These are phyloP conservation scores for Styela clava DNA, from an alignment of 23 tunicate species.

Conservation along the genomic window DNA sequence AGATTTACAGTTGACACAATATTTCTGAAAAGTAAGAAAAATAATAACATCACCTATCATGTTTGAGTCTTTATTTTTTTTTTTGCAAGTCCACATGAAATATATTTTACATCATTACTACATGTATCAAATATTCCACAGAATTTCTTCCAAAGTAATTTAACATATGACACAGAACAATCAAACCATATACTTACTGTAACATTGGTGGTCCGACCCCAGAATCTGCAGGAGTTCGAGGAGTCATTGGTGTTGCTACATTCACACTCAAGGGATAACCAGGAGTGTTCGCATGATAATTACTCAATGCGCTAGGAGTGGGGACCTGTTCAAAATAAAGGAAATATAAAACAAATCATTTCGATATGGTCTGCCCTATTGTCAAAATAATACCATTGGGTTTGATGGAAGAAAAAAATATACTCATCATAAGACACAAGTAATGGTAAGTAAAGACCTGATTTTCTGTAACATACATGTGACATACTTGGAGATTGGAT, in stretches of 20 bases:
- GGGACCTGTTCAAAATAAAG: slow-evolving; percentile 18
- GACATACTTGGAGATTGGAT: slow-evolving; percentile 6
- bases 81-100: too few relatives aligned
- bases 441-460: too few relatives aligned
- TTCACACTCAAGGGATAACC: slow-evolving; percentile 40
- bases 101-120: too few relatives aligned
- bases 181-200: slow-evolving; percentile 95
- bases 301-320: slow-evolving; percentile 1
- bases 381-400: neutral
- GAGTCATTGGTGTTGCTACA: slow-evolving; percentile 58
- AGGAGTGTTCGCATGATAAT: slow-evolving; percentile 14
- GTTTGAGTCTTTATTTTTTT: too few relatives aligned
- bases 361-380: neutral
- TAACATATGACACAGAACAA: too few relatives aligned
- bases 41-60: too few relatives aligned
- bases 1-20: slow-evolving; percentile 96
- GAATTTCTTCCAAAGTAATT: too few relatives aligned
- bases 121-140: too few relatives aligned
- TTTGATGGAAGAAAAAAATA: neutral
- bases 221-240: slow-evolving; percentile 81
- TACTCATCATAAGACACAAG: too few relatives aligned
- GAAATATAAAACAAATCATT: neutral
- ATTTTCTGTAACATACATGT: too few relatives aligned
- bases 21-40: slow-evolving; percentile 45
- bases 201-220: slow-evolving; percentile 96